Evolutionary conservation across 2,888 invertebrate species (phyloP).

Genomic region (Drosophila phalerata): DNA sequence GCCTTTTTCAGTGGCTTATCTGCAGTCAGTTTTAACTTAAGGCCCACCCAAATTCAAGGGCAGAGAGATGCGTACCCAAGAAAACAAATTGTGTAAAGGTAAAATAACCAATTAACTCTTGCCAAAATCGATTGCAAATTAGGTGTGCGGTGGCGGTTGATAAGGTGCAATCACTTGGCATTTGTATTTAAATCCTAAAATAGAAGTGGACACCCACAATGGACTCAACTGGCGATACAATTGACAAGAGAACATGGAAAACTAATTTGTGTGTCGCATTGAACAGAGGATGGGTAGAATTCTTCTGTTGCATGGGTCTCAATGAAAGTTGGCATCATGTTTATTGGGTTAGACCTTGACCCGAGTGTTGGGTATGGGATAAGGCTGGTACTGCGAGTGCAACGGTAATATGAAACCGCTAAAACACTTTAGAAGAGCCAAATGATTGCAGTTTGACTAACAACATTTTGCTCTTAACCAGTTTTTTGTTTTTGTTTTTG

Average conservation of each 20-base stretch:
- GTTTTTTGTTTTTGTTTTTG: constrained; percentile 37
- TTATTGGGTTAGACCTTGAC: constrained; percentile 70
- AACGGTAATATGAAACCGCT: constrained; percentile 79
- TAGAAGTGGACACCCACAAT: constrained; percentile 68
- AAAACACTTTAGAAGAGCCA: constrained; percentile 57
- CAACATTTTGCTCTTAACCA: constrained; percentile 80
- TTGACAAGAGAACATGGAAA: constrained; percentile 85
- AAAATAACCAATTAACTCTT: constrained; percentile 39
- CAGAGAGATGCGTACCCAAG: constrained; percentile 10
- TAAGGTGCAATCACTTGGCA: constrained; percentile 58
- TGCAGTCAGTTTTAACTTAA: neutral
- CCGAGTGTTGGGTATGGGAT: constrained; percentile 22
- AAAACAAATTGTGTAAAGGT: constrained; percentile 12
- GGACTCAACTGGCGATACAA: constrained; percentile 71
- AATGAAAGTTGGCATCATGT: constrained; percentile 55
- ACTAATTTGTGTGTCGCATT: constrained; percentile 83
- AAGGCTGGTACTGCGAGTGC: constrained; percentile 17
- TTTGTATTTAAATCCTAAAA: constrained; percentile 24
- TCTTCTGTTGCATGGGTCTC: constrained; percentile 19
- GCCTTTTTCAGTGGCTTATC: constrained; percentile 20
- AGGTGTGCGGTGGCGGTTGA: constrained; percentile 40
- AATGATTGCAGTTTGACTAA: constrained; percentile 63
- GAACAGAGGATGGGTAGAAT: constrained; percentile 43
- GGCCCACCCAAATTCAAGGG: constrained; percentile 35
- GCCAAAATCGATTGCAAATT: constrained; percentile 69